Percentiles rank a stretch among this genome's conserved stretches.
phyloP scores from a whole-genome alignment of 23 tunicate genomes.

The Trididemnum nubilum region DNA sequence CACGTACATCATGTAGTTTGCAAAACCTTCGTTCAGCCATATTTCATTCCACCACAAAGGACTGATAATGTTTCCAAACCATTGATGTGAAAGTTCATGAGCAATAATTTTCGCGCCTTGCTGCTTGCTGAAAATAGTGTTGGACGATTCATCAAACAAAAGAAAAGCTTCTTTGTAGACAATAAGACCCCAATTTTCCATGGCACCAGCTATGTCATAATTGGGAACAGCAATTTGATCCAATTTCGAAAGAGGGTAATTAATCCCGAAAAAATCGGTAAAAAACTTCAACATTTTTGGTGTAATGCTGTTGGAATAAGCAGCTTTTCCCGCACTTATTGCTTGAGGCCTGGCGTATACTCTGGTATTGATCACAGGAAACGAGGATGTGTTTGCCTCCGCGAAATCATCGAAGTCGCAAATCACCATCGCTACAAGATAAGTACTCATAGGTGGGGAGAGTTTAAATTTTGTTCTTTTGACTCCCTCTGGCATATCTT shows the following conservation, averaged over 20 bases:
- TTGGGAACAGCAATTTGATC: conserved; percentile 75
- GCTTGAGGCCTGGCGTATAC: conserved; percentile 60
- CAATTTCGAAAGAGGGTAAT: conserved; percentile 65
- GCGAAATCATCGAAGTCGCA: conserved; percentile 58
- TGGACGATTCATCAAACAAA: conserved; percentile 31
- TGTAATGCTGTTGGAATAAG: conserved; percentile 35
- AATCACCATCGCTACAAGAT: conserved; percentile 68
- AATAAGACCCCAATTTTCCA: conserved; percentile 91
- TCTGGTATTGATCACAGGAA: conserved; percentile 24
- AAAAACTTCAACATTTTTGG: conserved; percentile 55
- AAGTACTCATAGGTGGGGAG: conserved; percentile 52
- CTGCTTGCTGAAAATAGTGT: conserved; percentile 57
- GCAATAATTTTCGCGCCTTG: conserved; percentile 40
- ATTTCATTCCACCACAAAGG: conserved; percentile 85
- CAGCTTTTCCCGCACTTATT: conserved; percentile 37
- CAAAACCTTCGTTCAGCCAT: conserved; percentile 87
- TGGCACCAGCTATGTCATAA: conserved; percentile 42
- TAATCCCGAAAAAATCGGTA: conserved; percentile 37
- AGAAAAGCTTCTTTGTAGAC: conserved; percentile 54
- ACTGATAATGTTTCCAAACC: conserved; percentile 81
- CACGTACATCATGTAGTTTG: conserved; percentile 44
- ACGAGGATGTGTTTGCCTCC: neutral
- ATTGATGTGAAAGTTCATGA: conserved; percentile 79
- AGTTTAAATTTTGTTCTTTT: conserved; percentile 37
- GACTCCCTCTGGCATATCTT: conserved; percentile 15